A percentile compares a stretch with the other conserved stretches of the same genome.
Evolutionary conservation across 92 coral and sea anemone species (phyloP).

Genomic region (Isaurus tuberculatus): DNA sequence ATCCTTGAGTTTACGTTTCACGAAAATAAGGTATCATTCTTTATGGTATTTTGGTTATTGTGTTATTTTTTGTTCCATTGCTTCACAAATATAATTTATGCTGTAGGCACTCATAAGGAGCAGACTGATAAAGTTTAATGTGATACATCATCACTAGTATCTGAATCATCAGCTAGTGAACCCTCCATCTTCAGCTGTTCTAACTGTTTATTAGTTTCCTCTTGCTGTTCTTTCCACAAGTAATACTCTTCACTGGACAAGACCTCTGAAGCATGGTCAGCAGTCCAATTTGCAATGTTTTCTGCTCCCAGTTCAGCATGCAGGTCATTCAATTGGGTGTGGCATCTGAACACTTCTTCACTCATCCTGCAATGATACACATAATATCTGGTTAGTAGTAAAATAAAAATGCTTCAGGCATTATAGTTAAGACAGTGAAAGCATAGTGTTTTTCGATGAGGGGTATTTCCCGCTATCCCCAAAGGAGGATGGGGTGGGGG

Average conservation of each 20-base stretch:
- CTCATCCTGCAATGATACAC: slow-evolving; percentile 69
- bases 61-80: too few species aligned
- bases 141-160: slow-evolving; percentile 72
- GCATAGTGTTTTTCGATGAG: too few species aligned
- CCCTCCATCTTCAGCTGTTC: slow-evolving; percentile 53
- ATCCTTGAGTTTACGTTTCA: too few species aligned
- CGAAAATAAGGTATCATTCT: too few species aligned
- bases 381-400: not conserved
- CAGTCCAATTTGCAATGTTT: slow-evolving; percentile 82
- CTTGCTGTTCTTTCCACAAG: slow-evolving; percentile 76
- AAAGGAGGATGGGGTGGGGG: too few species aligned
- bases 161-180: slow-evolving; percentile 30
- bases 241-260: slow-evolving; percentile 69
- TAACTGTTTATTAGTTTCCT: slow-evolving; percentile 57
- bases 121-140: slow-evolving; percentile 41
- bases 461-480: too few species aligned
- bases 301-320: slow-evolving; percentile 83
- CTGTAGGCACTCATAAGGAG: too few species aligned
- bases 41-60: too few species aligned
- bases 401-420: too few species aligned
- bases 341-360: slow-evolving; percentile 78
- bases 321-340: slow-evolving; percentile 70
- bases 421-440: too few species aligned
- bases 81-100: too few species aligned
- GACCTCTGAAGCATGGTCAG: slow-evolving; percentile 86